Evolutionary conservation across 2,113 vertebrate species (phyloP), one percentile per base, ranked within the genome.

Genomic region (Petaurus breviceps): DNA sequence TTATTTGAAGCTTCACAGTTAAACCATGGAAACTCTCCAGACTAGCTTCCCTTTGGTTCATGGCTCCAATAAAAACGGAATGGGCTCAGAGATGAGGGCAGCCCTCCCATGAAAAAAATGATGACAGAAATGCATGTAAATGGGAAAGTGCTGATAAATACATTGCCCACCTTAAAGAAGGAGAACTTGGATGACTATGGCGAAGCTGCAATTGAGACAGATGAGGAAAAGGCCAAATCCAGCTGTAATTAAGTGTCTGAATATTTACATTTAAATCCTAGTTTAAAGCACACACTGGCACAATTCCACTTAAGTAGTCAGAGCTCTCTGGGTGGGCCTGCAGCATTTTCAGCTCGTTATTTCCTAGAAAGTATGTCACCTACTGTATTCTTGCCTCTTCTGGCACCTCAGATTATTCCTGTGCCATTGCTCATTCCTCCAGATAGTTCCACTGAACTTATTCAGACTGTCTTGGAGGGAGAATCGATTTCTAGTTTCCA

Each of bases 401-500:
- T 99, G 0, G 99, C 99, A 0, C 99, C 99, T 0, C 99, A 99
- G 49, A 98, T 99, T 52, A 98, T 99, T 95, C 99, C 99, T 90
- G 99, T 99, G 25, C 99, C 99, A 0, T 98, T 99, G 96, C 99
- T 99, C 97, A 99, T 99, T 93, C 99, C 99, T 94, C 99, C 99
- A 0, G 99, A 99, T 98, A 99, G 99, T 98, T 99, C 99, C 96
- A 99, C 99, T 0, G 99, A 99, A 94, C 99, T 99, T 96, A 99
- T 99, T 47, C 99, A 99, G 98, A 99, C 99, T 0, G 37, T 99
- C 49, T 97, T 99, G 96, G 99, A 99, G 96, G 99, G 99, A 68
- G 99, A 99, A 96, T 99, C 99, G n/a, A 99, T 99, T 98, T 99
- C 99, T 90, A 99, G 99, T 96, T 99, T 99, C 46, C 99, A 99